Percentiles rank a stretch among this genome's conserved stretches.
Evolutionary conservation across 2,888 invertebrate genomes (phyloP).

Genomic region (Erynnis tages): DNA sequence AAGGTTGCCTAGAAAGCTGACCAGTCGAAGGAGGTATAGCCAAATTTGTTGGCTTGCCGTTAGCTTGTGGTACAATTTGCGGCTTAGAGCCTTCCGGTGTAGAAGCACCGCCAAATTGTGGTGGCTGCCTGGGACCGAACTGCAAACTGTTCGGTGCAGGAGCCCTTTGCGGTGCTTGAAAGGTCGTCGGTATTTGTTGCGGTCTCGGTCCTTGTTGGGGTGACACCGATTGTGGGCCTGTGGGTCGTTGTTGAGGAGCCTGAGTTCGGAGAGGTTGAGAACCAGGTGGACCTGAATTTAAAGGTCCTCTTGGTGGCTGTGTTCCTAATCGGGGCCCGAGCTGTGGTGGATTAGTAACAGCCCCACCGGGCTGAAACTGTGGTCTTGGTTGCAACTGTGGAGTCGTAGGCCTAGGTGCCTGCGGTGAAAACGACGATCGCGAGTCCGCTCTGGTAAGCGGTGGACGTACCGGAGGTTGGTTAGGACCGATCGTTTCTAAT

Average conservation of each 20-base stretch:
- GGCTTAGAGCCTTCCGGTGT: slow-evolving; percentile 63
- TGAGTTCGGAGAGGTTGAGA: slow-evolving; percentile 54
- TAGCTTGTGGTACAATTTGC: slow-evolving; percentile 48
- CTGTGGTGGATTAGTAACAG: slow-evolving; percentile 58
- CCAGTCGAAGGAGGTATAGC: slow-evolving; percentile 41
- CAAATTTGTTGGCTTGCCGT: slow-evolving; percentile 53
- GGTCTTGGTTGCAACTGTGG: slow-evolving; percentile 58
- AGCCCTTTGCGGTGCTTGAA: slow-evolving; percentile 62
- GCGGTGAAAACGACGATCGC: slow-evolving; percentile 60
- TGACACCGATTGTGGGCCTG: slow-evolving; percentile 62
- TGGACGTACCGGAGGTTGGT: slow-evolving; percentile 56
- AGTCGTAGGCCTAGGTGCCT: slow-evolving; percentile 52
- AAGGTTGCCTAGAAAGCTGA: slow-evolving; percentile 65
- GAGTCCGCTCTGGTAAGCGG: slow-evolving; percentile 66
- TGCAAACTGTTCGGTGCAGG: slow-evolving; percentile 73
- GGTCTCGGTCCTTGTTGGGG: slow-evolving; percentile 61
- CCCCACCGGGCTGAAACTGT: slow-evolving; percentile 72
- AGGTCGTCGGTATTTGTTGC: slow-evolving; percentile 51
- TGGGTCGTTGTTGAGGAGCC: slow-evolving; percentile 55
- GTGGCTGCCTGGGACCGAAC: slow-evolving; percentile 74
- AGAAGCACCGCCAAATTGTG: slow-evolving; percentile 49
- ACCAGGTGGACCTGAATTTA: slow-evolving; percentile 51
- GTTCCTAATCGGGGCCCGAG: slow-evolving; percentile 59
- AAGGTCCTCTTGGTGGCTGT: slow-evolving; percentile 53
- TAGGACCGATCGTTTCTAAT: slow-evolving; percentile 46